Conservation (phyloP, 1,140 invertebrate species). For the Papilio dardanus region DNA sequence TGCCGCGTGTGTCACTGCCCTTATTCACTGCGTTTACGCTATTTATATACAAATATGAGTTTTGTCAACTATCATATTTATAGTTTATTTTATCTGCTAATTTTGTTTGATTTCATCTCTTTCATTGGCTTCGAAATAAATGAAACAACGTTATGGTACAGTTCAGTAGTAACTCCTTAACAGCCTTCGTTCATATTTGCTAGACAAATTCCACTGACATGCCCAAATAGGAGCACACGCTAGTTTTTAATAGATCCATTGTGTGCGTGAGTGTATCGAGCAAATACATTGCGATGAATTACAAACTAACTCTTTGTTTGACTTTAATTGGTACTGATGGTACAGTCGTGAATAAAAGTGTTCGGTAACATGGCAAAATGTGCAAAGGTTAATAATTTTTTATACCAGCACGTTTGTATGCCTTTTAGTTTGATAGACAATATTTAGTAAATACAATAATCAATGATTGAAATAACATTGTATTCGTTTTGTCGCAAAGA, state of each 20-base stretch:
- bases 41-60: slow-evolving; percentile 26
- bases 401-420: background rate
- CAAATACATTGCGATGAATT: slow-evolving; percentile 20
- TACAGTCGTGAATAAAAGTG: slow-evolving; percentile 17
- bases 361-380: background rate
- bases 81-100: too few species aligned
- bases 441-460: too few species aligned
- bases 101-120: too few species aligned
- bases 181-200: background rate
- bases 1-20: slow-evolving; percentile 8
- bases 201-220: slow-evolving; percentile 3
- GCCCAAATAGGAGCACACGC: slow-evolving; percentile 13
- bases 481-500: background rate
- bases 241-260: slow-evolving; percentile 34
- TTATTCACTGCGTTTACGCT: slow-evolving; percentile 3
- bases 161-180: background rate
- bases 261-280: slow-evolving; percentile 7
- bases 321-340: slow-evolving; percentile 21
- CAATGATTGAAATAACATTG: too few species aligned
- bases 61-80: slow-evolving; percentile 18
- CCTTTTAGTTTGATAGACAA: too few species aligned
- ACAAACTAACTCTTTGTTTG: slow-evolving; percentile 30
- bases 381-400: background rate
- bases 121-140: background rate
- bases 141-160: background rate